Evolutionary conservation across 2,797 vertebrate genomes (phyloP), one percentile per base, ranked within the genome.

Genomic region (Anolis apletophallus): DNA sequence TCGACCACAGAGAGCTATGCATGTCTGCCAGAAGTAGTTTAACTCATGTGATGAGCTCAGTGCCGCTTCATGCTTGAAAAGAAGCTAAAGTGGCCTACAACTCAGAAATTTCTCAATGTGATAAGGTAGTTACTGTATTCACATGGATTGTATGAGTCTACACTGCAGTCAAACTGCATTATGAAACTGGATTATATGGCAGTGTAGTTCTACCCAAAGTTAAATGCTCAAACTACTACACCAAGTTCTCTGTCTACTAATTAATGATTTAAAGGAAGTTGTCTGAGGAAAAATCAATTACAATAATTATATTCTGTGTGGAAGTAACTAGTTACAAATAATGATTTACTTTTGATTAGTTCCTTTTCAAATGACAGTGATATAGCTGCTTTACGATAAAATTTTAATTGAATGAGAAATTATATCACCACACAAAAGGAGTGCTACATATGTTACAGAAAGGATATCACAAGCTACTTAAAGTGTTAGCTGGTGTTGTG

Each of bases 271-370:
- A 61, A 7, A 5, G 26, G n/a, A 88, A 3, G 1, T 14, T 80
- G 69, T 23, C 3, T 54, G 86, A 46, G 29, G 89, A 91, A 81
- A n/a, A 52, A 1, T 79, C 79, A 0, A 76, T 90, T 87, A 68
- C 50, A 80, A 80, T 80, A 46, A 11, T 29, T 84, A 73, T 61
- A 76, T 72, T 78, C 19, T 23, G 59, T 26, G 59, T 11, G 23
- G 36, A 73, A 40, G 19, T 73, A 23, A 71, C 68, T 71, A 46
- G 7, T 46, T 46, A 46, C 46, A 46, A 46, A 46, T 46, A 46
- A 46, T 8, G 46, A 46, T 3, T 46, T 46, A 46, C 26, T 34
- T 16, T 19, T 40, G 21, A 73, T 46, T 23, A 12, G n/a, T 71
- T 69, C n/a, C 19, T 34, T 71, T 34, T 71, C 68, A 14, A 10